These are phyloP conservation scores for Chunga burmeisteri DNA, from an alignment of 2,113 vertebrate species.

Conservation along the genomic window DNA sequence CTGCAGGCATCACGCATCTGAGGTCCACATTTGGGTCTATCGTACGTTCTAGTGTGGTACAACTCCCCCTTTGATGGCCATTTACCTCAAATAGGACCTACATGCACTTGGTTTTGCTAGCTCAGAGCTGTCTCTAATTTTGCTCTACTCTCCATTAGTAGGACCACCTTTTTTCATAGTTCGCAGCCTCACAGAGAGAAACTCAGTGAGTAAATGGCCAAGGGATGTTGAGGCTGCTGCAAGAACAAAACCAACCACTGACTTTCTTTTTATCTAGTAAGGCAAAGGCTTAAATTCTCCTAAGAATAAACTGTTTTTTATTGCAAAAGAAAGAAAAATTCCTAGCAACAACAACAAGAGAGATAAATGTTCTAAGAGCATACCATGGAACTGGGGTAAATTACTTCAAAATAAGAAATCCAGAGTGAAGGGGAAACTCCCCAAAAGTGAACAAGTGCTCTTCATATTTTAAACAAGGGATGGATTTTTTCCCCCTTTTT, in stretches of 20 bases:
- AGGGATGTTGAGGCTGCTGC: slow-evolving; percentile 1
- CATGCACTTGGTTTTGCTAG: accelerated
- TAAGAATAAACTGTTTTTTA: slow-evolving; percentile 21
- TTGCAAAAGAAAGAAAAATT: slow-evolving; percentile 44
- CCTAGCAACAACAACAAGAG: slow-evolving; percentile 29
- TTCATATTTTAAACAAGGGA: slow-evolving; percentile 40
- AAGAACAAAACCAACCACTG: slow-evolving; percentile 31
- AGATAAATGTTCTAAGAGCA: slow-evolving; percentile 20
- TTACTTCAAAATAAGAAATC: slow-evolving; percentile 22
- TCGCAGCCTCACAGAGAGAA: neutral
- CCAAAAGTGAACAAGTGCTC: slow-evolving; percentile 54
- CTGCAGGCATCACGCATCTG: neutral
- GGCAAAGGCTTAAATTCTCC: slow-evolving; percentile 37
- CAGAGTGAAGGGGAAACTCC: slow-evolving; percentile 16
- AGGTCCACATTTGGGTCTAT: neutral
- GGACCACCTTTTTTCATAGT: neutral
- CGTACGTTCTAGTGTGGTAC: accelerated
- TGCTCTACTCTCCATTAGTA: neutral
- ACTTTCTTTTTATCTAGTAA: slow-evolving; percentile 43
- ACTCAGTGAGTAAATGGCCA: neutral
- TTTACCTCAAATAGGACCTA: neutral
- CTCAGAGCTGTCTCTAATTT: neutral
- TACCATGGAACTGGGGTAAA: neutral
- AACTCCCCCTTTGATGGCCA: neutral
- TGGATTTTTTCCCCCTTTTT: neutral